A percentile compares a stretch with the other conserved stretches of the same genome.
Evolutionary conservation across 2,888 invertebrate species (phyloP).

Genomic region (Allacma fusca): DNA sequence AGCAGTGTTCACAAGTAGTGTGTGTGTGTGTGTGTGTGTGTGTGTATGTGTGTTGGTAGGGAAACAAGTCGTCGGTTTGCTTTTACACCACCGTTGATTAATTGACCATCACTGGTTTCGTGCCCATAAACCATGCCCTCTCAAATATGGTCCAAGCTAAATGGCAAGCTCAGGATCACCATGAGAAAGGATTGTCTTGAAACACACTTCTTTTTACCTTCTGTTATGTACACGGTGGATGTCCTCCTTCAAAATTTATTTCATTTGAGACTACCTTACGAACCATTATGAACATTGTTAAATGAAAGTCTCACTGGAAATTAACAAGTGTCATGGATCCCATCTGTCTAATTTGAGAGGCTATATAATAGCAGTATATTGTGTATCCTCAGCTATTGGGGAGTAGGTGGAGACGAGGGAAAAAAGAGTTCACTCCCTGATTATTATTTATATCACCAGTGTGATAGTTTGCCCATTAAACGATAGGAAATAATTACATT

Average conservation of each 20-base stretch:
- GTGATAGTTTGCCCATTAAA: not conserved
- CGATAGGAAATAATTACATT: constrained; percentile 1
- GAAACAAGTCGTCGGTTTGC: constrained; percentile 53
- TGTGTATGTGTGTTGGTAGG: not conserved
- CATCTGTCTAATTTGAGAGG: not conserved
- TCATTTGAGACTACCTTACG: too few species aligned
- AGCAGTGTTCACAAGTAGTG: not conserved
- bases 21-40: not conserved
- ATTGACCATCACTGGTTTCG: constrained; percentile 47
- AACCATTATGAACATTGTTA: too few species aligned
- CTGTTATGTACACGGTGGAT: too few species aligned
- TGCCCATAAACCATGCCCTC: constrained; percentile 44
- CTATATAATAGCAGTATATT: too few species aligned
- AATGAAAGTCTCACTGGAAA: too few species aligned
- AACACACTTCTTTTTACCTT: not conserved
- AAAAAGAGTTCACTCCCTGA: constrained; percentile 3
- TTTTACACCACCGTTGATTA: constrained; percentile 55
- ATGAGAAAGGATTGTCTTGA: not conserved
- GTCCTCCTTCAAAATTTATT: too few species aligned
- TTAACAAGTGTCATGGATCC: not conserved
- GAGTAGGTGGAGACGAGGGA: constrained; percentile 1
- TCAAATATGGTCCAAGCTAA: constrained; percentile 40
- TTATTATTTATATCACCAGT: not conserved
- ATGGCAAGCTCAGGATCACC: not conserved
- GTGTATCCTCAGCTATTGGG: not conserved